Base-by-base conservation (phyloP, 37 sponge, comb jelly and placozoan genomes). In the Beroe ovata region DNA sequence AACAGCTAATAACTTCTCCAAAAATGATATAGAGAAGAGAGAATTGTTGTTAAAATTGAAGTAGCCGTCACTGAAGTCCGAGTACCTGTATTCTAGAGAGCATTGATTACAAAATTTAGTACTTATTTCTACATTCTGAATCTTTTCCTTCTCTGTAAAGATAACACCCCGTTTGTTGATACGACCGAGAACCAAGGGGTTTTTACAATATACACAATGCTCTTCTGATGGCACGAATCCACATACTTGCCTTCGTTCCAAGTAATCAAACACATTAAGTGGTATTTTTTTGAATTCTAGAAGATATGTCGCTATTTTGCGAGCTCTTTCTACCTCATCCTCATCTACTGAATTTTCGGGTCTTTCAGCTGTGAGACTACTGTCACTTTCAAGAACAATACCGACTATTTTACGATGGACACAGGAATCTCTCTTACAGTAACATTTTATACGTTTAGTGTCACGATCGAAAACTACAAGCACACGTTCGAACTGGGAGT, bases 21-120 rank as follows among this genome's bases (percentile, higher is more conserved):
- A 26, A 16, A 61, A 25, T 20, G 63, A 26, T 22, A 61, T 61
- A 3, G 69, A 66, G 30, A 66, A 61, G 14, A 66, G 34, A 34
- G 69, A 66, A 14, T 1, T 34, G 30, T 66, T 66, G 36, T 66
- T 66, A 16, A 19, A 66, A 33, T 66, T 66, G 16, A 32, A 66
- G 34, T 66, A 66, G 2, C 69, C 69, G 16, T 66, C 69, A 1
- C 3, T 14, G 36, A 34, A 32, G 1, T 66, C 69, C 8, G 69
- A 66, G 34, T 66, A 66, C 3, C 69, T 29, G 34, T 34, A 66
- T 66, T 66, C 36, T 30, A 66, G 16, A 16, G 33, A 34, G 30
- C 69, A 66, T 33, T 32, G 29, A 18, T 4, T 2, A 30, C 69
- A 66, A 33, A 14, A 32, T 32, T 66, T 66, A 33, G 69, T 66